Evolutionary conservation across 2,888 invertebrate species (phyloP).

Genomic region (Sipha maydis): DNA sequence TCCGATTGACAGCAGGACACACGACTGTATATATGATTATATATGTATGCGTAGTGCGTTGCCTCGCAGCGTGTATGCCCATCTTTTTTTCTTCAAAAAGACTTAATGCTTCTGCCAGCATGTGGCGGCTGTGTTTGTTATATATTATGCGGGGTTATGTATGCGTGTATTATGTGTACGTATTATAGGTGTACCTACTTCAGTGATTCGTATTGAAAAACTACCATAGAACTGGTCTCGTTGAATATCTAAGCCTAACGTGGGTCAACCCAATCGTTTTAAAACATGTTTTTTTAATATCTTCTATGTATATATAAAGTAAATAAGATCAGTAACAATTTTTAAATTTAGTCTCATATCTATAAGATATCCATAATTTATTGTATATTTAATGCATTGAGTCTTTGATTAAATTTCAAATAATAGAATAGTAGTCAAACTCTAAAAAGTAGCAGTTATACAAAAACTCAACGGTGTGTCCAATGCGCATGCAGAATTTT

Average conservation of each 20-base stretch:
- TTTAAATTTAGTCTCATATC: slow-evolving; percentile 17
- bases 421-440: not conserved
- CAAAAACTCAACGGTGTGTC: too few relatives aligned
- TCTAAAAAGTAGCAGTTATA: too few relatives aligned
- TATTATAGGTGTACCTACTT: not conserved
- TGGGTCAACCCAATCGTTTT: slow-evolving; percentile 37
- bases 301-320: not conserved
- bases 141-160: not conserved
- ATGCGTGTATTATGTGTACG: not conserved
- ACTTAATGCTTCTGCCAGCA: slow-evolving; percentile 53
- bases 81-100: slow-evolving; percentile 40
- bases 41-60: not conserved
- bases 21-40: not conserved
- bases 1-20: slow-evolving; percentile 45
- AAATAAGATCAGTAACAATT: slow-evolving; percentile 21
- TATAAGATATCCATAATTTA: not conserved
- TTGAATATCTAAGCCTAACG: slow-evolving; percentile 2
- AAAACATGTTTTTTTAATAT: slow-evolving; percentile 32
- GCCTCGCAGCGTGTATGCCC: slow-evolving; percentile 13
- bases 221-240: slow-evolving; percentile 16
- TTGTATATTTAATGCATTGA: not conserved
- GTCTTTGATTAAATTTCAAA: slow-evolving; percentile 30
- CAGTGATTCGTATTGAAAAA: slow-evolving; percentile 42
- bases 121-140: slow-evolving; percentile 36
- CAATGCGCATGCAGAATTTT: not conserved